Conservation (phyloP, 2,888 invertebrate species). For the Oegoconia quadripuncta region DNA sequence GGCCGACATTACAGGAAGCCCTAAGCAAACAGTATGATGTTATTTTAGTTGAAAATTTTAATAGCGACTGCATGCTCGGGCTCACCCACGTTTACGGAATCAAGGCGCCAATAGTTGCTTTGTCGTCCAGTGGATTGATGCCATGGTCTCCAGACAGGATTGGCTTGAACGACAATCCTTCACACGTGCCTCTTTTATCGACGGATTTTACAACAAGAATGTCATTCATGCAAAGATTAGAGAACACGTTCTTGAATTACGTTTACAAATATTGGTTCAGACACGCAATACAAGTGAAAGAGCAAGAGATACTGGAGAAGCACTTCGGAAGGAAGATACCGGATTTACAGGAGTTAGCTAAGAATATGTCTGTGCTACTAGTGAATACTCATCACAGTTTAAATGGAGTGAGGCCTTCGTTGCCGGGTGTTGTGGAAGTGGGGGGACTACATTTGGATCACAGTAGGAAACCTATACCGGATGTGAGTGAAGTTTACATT, state of each 20-base stretch:
- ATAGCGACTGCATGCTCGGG: conserved; percentile 82
- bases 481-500: conserved; percentile 51
- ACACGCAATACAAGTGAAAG: conserved; percentile 46
- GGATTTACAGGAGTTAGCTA: conserved; percentile 70
- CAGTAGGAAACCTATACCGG: conserved; percentile 57
- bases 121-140: conserved; percentile 78
- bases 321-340: conserved; percentile 68
- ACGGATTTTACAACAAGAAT: conserved; percentile 66
- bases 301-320: conserved; percentile 57
- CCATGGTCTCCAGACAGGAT: conserved; percentile 74
- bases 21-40: conserved; percentile 79
- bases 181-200: conserved; percentile 76
- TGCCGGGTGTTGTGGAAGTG: conserved; percentile 81
- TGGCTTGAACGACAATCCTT: conserved; percentile 68
- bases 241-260: conserved; percentile 47
- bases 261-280: conserved; percentile 55
- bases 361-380: conserved; percentile 74
- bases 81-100: conserved; percentile 73
- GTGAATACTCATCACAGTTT: conserved; percentile 81
- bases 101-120: conserved; percentile 75
- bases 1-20: conserved; percentile 51
- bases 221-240: conserved; percentile 69
- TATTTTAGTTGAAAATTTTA: conserved; percentile 81
- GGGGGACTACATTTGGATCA: conserved; percentile 80
- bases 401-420: conserved; percentile 75